Evolutionary conservation across 2,888 invertebrate species (phyloP).

Genomic region (Cenopis cana): DNA sequence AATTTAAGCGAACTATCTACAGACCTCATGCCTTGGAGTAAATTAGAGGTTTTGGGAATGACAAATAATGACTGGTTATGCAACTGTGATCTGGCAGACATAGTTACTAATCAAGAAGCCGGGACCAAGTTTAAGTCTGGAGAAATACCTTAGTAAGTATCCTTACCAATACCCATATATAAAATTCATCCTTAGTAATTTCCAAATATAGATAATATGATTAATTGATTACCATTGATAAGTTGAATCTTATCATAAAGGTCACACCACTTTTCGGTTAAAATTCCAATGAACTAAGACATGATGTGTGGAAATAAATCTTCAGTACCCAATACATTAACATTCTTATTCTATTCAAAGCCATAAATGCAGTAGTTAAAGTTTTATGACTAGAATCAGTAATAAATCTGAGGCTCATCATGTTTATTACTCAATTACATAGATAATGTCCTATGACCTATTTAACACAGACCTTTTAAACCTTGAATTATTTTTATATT

Average conservation of each 20-base stretch:
- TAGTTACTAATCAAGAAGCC: conserved; percentile 72
- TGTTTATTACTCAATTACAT: conserved; percentile 23
- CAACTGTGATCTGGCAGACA: conserved; percentile 83
- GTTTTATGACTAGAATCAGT: conserved; percentile 23
- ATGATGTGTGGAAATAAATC: neutral
- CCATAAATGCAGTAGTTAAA: conserved; percentile 25
- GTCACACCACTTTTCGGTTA: too few relatives aligned
- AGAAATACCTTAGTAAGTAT: conserved; percentile 76
- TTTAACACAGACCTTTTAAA: conserved; percentile 2
- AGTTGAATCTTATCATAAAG: neutral
- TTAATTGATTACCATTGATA: too few relatives aligned
- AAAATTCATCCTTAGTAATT: too few relatives aligned
- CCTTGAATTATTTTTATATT: conserved; percentile 49
- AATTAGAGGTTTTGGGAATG: conserved; percentile 83
- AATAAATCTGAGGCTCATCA: conserved; percentile 19
- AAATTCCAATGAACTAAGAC: neutral
- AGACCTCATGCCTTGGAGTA: conserved; percentile 83
- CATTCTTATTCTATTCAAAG: conserved; percentile 19
- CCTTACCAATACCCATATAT: neutral
- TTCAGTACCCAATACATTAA: neutral
- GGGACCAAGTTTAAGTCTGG: conserved; percentile 70
- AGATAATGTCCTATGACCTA: conserved; percentile 14
- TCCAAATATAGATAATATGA: neutral
- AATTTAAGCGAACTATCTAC: conserved; percentile 82
- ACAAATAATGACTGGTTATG: conserved; percentile 88